Base-by-base conservation (phyloP, 2,797 vertebrate genomes). In the Natrix natrix region DNA sequence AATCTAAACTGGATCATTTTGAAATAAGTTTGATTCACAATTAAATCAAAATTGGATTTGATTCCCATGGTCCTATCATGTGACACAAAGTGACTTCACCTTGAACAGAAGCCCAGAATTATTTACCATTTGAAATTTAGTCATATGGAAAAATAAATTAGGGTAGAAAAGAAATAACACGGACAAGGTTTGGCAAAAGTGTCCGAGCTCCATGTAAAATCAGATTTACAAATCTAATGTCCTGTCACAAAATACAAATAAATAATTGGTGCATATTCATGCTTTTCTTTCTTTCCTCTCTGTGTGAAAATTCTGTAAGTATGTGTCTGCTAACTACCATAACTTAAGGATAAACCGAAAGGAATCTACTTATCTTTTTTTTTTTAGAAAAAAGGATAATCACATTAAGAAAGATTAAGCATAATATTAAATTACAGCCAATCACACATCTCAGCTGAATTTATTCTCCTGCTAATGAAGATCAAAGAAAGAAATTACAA, bases 401-500 rank as follows among this genome's bases (percentile, higher is more conserved):
- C 55, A 91, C 69, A 91, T 48, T 86, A 61, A 93, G 89, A 93
- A 96, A 96, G 66, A 61, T 95, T 94, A 94, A 93, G 74, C 16
- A 13, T 91, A 94, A 94, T 95, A 60, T 61, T 87, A 74, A 69
- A 60, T 96, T 94, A 93, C 95, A 96, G 90, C 92, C 93, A 48
- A 63, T 0, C 0, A 61, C 86, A 66, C 89, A 95, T 86, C 87
- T 93, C 74, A 94, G 61, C 59, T 93, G 55, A 26, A 94, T 61
- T 94, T 97, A 94, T 92, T 96, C 96, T 95, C 66, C 94, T 89
- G 91, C 4, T 89, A 95, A 89, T 87, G 94, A 95, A 43, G 20
- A 87, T 92, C 88, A 93, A 28, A 54, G 48, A 92, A 52, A 86
- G 4, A 1, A 0, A 0, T 52, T 63, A 52, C 48, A 0, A 94